Evolutionary conservation across 2,888 invertebrate species (phyloP), one percentile per base, ranked within the genome.

Genomic region (Brachyopa scutellaris): DNA sequence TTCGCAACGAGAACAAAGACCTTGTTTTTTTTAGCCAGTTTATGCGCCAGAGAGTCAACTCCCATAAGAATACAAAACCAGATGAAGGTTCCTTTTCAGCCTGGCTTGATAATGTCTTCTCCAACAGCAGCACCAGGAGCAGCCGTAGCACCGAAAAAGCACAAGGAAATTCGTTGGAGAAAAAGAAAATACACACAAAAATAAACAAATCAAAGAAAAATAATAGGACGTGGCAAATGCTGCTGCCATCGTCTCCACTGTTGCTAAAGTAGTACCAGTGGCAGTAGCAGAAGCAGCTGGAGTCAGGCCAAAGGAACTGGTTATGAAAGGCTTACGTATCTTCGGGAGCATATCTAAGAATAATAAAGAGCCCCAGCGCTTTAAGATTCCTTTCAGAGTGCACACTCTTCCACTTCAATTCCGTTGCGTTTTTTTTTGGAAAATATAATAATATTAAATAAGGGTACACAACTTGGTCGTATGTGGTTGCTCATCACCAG

Each of bases 391-490:
- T 79, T 73, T 73, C 79, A 79, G 13, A 73, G 61, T 59, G 79
- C 74, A 53, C 67, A 73, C 73, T 79, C 79, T 73, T 79, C 73
- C 79, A 79, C 79, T 73, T 79, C 73, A 79, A 79, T 73, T 79
- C 78, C 72, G n/a, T n/a, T n/a, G n/a, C n/a, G n/a, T n/a, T n/a
- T n/a, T n/a, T n/a, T n/a, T n/a, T n/a, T n/a, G n/a, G n/a, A n/a
- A n/a, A n/a, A n/a, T n/a, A n/a, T n/a, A n/a, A n/a, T n/a, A n/a
- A n/a, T n/a, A n/a, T n/a, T n/a, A n/a, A n/a, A n/a, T n/a, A n/a
- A n/a, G n/a, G n/a, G n/a, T n/a, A n/a, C n/a, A n/a, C n/a, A n/a
- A n/a, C n/a, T n/a, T n/a, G n/a, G n/a, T n/a, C n/a, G n/a, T n/a
- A n/a, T n/a, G n/a, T n/a, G n/a, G n/a, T n/a, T n/a, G n/a, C n/a